These are phyloP conservation scores for Standfussiana lucernea DNA, from an alignment of 2,888 invertebrate species.

Conservation along the genomic window DNA sequence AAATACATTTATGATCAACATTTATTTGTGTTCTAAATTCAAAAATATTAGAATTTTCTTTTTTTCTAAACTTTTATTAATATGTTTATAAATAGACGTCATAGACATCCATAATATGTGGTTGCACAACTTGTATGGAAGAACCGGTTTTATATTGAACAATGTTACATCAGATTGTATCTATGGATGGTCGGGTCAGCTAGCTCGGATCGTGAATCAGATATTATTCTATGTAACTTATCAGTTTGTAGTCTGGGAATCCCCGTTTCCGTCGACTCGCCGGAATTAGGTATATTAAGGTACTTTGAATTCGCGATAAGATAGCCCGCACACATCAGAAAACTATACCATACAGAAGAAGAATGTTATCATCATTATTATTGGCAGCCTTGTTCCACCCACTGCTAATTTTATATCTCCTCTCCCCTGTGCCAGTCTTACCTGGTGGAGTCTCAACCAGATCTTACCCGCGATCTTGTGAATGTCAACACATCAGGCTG, in stretches of 20 bases:
- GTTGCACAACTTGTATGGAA: neutral
- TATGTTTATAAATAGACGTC: conserved; percentile 3
- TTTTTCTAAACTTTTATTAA: neutral
- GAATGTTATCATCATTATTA: neutral
- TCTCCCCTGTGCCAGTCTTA: neutral
- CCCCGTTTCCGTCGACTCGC: neutral
- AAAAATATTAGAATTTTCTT: too few species aligned
- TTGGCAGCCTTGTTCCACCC: neutral
- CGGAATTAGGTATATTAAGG: neutral
- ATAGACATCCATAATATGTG: neutral
- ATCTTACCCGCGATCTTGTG: neutral
- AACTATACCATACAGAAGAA: neutral
- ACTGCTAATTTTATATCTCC: too few species aligned
- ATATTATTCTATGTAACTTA: neutral
- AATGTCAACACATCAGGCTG: neutral
- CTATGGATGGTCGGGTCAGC: neutral
- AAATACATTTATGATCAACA: too few species aligned
- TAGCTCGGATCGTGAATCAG: neutral
- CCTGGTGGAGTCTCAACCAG: neutral
- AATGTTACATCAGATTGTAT: neutral
- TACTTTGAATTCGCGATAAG: too few species aligned
- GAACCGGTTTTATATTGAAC: neutral
- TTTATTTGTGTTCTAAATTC: too few species aligned
- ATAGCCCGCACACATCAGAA: neutral
- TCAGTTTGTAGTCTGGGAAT: neutral